Evolutionary conservation across 1,140 invertebrate species (phyloP), one percentile per base, ranked within the genome.

Genomic region (Phymastichus coffea): DNA sequence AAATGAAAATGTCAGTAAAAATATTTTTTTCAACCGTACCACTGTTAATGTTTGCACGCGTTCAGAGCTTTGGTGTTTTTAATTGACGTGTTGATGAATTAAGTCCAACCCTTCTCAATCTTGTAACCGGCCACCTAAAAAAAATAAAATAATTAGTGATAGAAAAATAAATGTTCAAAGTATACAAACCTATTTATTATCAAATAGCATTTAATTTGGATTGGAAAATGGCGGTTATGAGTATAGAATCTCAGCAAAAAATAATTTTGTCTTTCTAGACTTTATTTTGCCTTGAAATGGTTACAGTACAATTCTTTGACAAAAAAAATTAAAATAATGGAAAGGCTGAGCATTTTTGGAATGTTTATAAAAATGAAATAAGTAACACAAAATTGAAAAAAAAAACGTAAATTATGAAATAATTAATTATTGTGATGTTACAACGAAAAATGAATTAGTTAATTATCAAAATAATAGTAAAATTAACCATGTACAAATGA

Each of bases 261-360:
- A 49, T 8, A 40, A 15, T 68, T 49, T 74, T 78, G 74, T 72
- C 78, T 79, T 80, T 78, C 77, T 80, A 80, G 78, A 78, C 75
- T 79, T 80, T 80, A 78, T 79, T 78, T 79, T 77, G 73, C 76
- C 78, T 70, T 76, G 77, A 78, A 78, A 78, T 63, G 69, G 77
- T 74, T 80, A 80, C 77, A 80, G 75, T 71, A 72, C 67, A 25
- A 61, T 72, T 71, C 78, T 72, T 68, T 70, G 59, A 70, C 66
- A 66, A 72, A 69, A 64, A 68, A 66, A 66, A 66, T 67, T 63
- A 65, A 70, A 65, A 66, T 68, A 69, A 71, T 70, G 66, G 66
- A 73, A 69, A 68, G 70, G 74, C 70, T 65, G 71, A 74, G 72
- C 72, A 70, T 70, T 77, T n/a, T 73, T 79, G 78, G 78, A 80